Evolutionary conservation across 2,113 vertebrate genomes (phyloP), one percentile per base, ranked within the genome.

Genomic region (Lophotis ruficrista): DNA sequence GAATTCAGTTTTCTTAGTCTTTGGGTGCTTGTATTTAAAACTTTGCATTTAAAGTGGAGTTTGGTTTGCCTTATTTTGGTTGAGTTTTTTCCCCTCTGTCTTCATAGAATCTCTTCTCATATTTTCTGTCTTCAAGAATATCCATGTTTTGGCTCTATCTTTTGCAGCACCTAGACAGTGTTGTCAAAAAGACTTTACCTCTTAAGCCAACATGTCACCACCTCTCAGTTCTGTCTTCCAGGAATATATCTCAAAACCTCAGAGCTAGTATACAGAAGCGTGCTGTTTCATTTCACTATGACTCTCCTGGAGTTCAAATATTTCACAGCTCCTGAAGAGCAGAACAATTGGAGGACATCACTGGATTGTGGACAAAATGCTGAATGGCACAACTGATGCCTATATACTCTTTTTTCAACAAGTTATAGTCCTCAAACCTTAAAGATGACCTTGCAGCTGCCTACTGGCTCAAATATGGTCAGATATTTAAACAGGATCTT

Each of bases 231-330:
- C 30, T 43, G 15, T 51, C 38, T 83, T 95, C 6, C 7, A n/a
- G 30, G 23, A 79, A 41, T 14, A 25, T 35, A 51, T 35, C 41
- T 90, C 58, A 72, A 64, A 89, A 48, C 11, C 18, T 43, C 35
- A 43, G 16, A 72, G 9, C 16, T 20, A 12, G 9, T 53, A 14
- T 45, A 48, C 12, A 43, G 43, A 89, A 61, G 35, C 13, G 3
- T 17, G 41, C 3, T 2, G 2, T 38, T 77, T 89, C 27, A 17
- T 64, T 56, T 81, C n/a, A 56, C 11, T 54, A 3, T 68, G 24
- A 35, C 12, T 45, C 2, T n/a, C 19, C 47, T 0, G 0, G 14
- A 41, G 15, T 60, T 61, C 12, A 13, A 47, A 6, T 31, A 6
- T 61, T 77, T 54, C 41, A 22, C 24, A 19, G 28, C 14, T 89